Evolutionary conservation across 2,113 vertebrate species (phyloP), one percentile per base, ranked within the genome.

Genomic region (Mormyrus iriodes): DNA sequence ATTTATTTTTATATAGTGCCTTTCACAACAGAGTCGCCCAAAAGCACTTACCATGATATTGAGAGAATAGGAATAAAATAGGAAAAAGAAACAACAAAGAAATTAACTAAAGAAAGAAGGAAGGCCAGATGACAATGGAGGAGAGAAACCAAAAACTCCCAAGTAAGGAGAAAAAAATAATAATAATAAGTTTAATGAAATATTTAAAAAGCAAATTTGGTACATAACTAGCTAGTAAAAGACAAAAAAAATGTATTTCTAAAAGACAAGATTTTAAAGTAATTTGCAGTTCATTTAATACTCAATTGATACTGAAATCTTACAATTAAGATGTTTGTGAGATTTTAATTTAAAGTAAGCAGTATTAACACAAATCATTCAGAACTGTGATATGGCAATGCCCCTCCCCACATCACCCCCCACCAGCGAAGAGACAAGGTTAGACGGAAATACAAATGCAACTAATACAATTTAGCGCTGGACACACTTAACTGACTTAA

Each of bases 301-400:
- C 5, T 73, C 35, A 85, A 73, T 86, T 61, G 0, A 83, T 86
- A 85, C 58, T 87, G 82, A 88, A 90, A 88, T 88, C 90, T 91
- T 90, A 92, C 49, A 90, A 94, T 93, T 91, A 94, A 92, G 89
- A 90, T 89, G 90, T 91, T 90, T 88, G 82, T 44, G 85, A 92
- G 93, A 93, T 94, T 92, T 93, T 93, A 90, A 93, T 93, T 89
- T 91, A 86, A 92, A 88, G 90, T 79, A 92, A 91, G 76, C 90
- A 90, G 92, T 92, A 93, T 94, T 94, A 94, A 94, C 92, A 91
- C 89, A 89, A 92, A 92, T 92, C 90, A 92, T 93, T 93, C 92
- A 83, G 39, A 44, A 65, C 48, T 86, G 89, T 87, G 87, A 90
- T 88, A 87, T 27, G 73, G 79, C 55, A 90, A 55, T 90, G 87